Evolutionary conservation across 2,888 invertebrate species (phyloP).

Genomic region (Lepidonotus clava): DNA sequence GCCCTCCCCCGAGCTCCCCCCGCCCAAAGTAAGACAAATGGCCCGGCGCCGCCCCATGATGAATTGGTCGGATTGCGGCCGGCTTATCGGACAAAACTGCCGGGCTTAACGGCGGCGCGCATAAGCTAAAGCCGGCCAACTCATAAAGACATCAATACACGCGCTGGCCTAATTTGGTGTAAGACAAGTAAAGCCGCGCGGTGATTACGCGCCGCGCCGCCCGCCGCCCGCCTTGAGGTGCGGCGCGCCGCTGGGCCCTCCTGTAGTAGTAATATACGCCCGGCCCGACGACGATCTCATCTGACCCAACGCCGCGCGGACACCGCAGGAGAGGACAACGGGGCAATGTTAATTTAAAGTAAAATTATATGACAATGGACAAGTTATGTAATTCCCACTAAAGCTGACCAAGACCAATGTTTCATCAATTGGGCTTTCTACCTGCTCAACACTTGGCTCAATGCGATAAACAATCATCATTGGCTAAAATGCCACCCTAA

Average conservation of each 20-base stretch:
- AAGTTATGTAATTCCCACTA: too few species aligned
- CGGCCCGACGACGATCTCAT: too few species aligned
- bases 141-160: slow-evolving; percentile 53
- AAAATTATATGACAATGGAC: too few species aligned
- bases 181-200: slow-evolving; percentile 37
- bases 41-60: not conserved
- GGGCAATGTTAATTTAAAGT: too few species aligned
- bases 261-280: slow-evolving; percentile 1
- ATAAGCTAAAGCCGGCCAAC: slow-evolving; percentile 39
- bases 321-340: too few species aligned
- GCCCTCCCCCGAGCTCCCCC: too few species aligned
- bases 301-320: too few species aligned
- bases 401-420: too few species aligned
- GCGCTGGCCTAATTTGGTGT: slow-evolving; percentile 43
- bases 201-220: slow-evolving; percentile 14
- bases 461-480: too few species aligned
- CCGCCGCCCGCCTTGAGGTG: slow-evolving; percentile 23
- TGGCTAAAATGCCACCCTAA: too few species aligned
- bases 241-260: not conserved
- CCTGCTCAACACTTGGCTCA: too few species aligned
- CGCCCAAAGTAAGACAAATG: slow-evolving; percentile 46
- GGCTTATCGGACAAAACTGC: slow-evolving; percentile 51
- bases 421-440: too few species aligned
- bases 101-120: slow-evolving; percentile 48
- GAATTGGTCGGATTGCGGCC: slow-evolving; percentile 31